Evolutionary conservation across 2,888 invertebrate genomes (phyloP), one percentile per base, ranked within the genome.

Genomic region (Rhagophthalmus giganteus): DNA sequence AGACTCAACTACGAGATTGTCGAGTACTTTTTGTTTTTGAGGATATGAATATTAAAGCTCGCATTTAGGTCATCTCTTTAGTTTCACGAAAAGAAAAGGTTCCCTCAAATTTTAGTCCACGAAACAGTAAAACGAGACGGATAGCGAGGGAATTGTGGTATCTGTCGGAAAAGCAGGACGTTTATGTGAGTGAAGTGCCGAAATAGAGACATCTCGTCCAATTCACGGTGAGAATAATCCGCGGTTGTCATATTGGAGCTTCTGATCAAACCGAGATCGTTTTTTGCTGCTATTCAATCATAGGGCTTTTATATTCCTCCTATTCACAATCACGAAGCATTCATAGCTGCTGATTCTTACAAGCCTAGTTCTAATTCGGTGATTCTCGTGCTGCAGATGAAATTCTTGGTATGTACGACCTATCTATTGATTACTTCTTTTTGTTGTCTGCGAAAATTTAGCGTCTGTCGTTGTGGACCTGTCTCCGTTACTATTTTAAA

Each of bases 321-420:
- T 55, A 65, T 67, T 66, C 65, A 63, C 64, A 67, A 67, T 67
- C 67, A 67, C 54, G 48, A 44, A 44, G 64, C 61, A 65, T 66
- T 66, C 66, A 66, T 58, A 44, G 55, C 56, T 40, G 54, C 55
- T 54, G 57, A 58, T 60, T 55, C 53, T 45, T 54, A 54, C 53
- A 54, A 45, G 54, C 42, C 59, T 58, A 55, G 54, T 49, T 51
- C 55, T 60, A 59, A 62, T 60, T 60, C 55, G 54, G 59, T 57
- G 53, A 60, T 56, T 55, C 51, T 54, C 27, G 16, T 20, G 16
- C 28, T 55, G 33, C 25, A 45, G 26, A 51, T 39, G 45, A 48
- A 54, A 48, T 45, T 50, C 41, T 41, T 31, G 45, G 39, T 27
- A 14, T n/a, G n/a, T n/a, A n/a, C n/a, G n/a, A n/a, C n/a, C n/a